Evolutionary conservation across 2,113 vertebrate species (phyloP).

Genomic region (Pelecanus crispus): DNA sequence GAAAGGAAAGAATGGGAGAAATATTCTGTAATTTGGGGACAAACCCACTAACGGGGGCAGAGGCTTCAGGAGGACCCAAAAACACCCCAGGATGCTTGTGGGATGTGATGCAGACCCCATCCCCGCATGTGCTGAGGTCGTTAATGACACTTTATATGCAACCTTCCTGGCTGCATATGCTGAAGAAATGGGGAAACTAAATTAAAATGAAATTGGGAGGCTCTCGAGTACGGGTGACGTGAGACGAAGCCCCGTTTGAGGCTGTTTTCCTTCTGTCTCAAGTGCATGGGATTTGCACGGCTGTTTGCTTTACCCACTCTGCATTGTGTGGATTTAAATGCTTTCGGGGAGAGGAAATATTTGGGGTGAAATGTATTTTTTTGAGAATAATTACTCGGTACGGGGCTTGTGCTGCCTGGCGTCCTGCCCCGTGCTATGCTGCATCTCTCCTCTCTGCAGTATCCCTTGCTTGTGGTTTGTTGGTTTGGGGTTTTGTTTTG

Average conservation of each 20-base stretch:
- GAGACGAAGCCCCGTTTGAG: fast-evolving
- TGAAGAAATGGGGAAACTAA: neutral
- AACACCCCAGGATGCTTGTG: fast-evolving
- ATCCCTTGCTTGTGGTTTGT: neutral
- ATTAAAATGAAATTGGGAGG: neutral
- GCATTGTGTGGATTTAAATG: neutral
- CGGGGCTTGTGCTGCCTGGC: no score
- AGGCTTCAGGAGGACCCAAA: neutral
- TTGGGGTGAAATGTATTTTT: neutral
- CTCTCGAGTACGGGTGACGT: fast-evolving
- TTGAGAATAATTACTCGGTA: fast-evolving
- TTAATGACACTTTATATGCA: neutral
- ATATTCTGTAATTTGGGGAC: neutral
- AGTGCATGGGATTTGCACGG: neutral
- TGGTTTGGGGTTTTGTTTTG: no score
- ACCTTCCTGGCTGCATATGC: fast-evolving
- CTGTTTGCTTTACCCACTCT: neutral
- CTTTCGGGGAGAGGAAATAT: neutral
- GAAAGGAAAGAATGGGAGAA: neutral
- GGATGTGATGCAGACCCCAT: neutral
- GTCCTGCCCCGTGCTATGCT: fast-evolving
- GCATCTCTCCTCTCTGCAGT: neutral
- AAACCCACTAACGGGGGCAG: fast-evolving
- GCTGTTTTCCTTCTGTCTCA: neutral
- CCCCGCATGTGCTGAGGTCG: fast-evolving